Conservation (phyloP, 37 sponge, comb jelly and placozoan genomes). For the Cladorhizidae sp. region DNA sequence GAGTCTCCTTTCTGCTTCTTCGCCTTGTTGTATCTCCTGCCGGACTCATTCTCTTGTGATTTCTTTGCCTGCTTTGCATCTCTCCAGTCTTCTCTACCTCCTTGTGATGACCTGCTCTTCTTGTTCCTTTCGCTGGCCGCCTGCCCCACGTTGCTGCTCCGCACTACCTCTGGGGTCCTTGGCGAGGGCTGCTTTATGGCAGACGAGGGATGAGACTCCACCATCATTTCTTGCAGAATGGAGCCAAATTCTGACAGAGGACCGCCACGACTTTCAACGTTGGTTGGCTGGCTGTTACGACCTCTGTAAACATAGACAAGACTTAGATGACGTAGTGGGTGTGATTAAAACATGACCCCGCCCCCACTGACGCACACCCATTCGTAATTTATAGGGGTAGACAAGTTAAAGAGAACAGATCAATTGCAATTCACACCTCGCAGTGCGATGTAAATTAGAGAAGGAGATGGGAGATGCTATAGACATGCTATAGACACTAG, state of each 20-base stretch:
- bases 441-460: too few species aligned
- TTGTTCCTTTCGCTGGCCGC: background rate
- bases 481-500: too few species aligned
- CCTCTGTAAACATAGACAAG: too few species aligned
- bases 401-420: too few species aligned
- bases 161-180: background rate
- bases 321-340: too few species aligned
- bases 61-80: background rate
- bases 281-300: too few species aligned
- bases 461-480: too few species aligned
- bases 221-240: slow-evolving; percentile 41
- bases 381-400: too few species aligned
- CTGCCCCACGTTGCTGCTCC: background rate
- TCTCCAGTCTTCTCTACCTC: slow-evolving; percentile 12
- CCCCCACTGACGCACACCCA: too few species aligned
- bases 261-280: too few species aligned
- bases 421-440: too few species aligned
- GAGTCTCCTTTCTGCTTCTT: background rate
- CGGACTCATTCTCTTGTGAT: background rate
- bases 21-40: background rate
- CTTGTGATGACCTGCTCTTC: background rate
- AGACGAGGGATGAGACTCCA: background rate
- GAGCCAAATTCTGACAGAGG: slow-evolving; percentile 29
- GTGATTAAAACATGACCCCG: too few species aligned
- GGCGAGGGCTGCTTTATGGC: background rate